Conservation (phyloP, 2,888 invertebrate species). For the Himalopsyche japonica region DNA sequence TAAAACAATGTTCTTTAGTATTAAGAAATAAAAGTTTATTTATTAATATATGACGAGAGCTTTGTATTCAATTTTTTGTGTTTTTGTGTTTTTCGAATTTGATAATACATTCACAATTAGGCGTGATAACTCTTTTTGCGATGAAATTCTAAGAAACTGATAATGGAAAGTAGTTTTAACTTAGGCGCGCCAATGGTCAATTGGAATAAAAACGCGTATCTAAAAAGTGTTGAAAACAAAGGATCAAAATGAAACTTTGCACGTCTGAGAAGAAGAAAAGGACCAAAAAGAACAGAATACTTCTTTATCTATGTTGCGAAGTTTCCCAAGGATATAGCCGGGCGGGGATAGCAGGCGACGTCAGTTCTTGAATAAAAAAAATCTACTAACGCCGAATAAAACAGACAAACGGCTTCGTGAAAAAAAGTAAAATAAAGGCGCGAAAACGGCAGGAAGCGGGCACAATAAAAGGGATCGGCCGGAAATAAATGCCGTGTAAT, state of each 20-base stretch:
- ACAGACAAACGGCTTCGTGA: slow-evolving; percentile 14
- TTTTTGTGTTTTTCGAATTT: no score
- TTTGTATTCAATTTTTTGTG: no score
- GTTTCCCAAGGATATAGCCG: slow-evolving; percentile 26
- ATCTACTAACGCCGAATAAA: slow-evolving; percentile 40
- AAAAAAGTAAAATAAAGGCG: slow-evolving; percentile 14
- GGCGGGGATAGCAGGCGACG: slow-evolving; percentile 27
- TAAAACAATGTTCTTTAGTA: no score
- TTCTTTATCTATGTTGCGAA: slow-evolving; percentile 30
- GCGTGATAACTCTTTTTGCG: no score
- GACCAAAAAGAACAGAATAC: slow-evolving; percentile 7
- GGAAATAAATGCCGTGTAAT: slow-evolving; percentile 40
- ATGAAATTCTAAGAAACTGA: no score
- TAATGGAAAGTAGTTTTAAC: background rate
- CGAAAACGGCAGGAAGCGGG: slow-evolving; percentile 23
- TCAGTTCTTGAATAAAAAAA: slow-evolving; percentile 35
- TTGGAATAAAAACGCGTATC: slow-evolving; percentile 30
- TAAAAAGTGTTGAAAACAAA: slow-evolving; percentile 38
- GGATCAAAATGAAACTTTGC: slow-evolving; percentile 39
- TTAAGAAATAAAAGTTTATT: no score
- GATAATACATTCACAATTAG: no score
- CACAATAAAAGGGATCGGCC: slow-evolving; percentile 39
- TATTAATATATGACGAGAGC: no score
- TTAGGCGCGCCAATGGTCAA: slow-evolving; percentile 22
- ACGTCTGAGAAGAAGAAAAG: slow-evolving; percentile 30